Base-by-base conservation (phyloP, 2,888 invertebrate species). In the Amphimallon solstitiale region DNA sequence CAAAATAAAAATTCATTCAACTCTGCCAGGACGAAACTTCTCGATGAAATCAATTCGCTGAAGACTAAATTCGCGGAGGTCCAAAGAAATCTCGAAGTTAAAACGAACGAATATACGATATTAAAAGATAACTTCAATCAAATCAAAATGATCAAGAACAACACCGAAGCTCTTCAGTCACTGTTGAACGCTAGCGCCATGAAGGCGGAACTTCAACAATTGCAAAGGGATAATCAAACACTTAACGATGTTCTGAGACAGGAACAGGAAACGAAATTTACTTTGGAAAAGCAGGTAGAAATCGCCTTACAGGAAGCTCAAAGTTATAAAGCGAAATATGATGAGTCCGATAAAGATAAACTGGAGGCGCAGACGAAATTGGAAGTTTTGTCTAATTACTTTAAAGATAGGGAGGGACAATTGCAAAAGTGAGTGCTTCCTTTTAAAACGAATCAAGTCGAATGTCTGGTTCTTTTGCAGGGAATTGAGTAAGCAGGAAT, bases 361-460 rank as follows among this genome's bases (percentile, higher is more conserved):
- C 86, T 88, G 0, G 95, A 95, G 79, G 91, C 94, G 0, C 86
- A 90, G 73, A 95, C 94, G 0, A 89, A 93, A 74, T 85, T 96
- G 1, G 93, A 93, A 77, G 95, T 96, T 0, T 84, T 97, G 40
- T 91, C 93, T 0, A 91, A 90, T 77, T 96, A 95, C 81, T 96
- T 96, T 84, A 93, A 95, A 77, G 94, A 96, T 71, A 91, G 93
- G 74, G 96, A 96, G 81, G 86, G 90, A 10, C 92, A 95, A 81
- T 84, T 95, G 51, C 89, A 95, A 83, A 95, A 94, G 92, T 95
- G 86, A 84, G 85, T 85, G 46, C 60, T 46, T 9, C 56, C 67
- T 61, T 48, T 65, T 54, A 56, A 43, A 49, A 4, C 56, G 12
- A 12, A 14, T 51, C n/a, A 17, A 5, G 40, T 14, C 10, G 17